These are phyloP conservation scores for Octomys mimax DNA, from an alignment of 2,797 vertebrate species.

Conservation along the genomic window DNA sequence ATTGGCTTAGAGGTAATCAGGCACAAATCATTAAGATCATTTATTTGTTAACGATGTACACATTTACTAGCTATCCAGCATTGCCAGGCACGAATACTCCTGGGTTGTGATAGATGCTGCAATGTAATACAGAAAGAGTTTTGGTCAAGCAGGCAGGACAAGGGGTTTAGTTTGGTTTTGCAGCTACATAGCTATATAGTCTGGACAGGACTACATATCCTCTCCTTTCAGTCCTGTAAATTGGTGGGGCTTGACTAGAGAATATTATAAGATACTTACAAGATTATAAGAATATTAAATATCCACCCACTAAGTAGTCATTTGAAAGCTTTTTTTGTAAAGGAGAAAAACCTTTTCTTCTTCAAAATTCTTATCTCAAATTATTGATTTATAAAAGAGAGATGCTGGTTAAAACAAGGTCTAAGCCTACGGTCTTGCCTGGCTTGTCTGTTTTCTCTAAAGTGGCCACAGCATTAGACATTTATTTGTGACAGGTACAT, in stretches of 20 bases:
- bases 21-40: background rate
- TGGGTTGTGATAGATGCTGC: background rate
- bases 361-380: background rate
- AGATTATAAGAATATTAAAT: background rate
- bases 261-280: background rate
- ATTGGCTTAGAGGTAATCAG: background rate
- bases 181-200: background rate
- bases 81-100: background rate
- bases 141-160: background rate
- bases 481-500: background rate
- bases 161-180: background rate
- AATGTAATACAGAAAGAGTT: background rate
- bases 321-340: constrained; percentile 8
- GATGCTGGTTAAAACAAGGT: background rate
- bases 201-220: background rate
- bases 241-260: background rate
- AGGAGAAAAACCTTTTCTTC: background rate
- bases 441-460: background rate
- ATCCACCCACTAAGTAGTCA: background rate
- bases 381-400: background rate
- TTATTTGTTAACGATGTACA: background rate
- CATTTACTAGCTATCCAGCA: background rate
- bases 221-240: background rate
- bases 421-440: too few species aligned
- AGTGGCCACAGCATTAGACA: background rate